Base-by-base conservation (phyloP, 1,140 invertebrate genomes). In the Stegodyphus mimosarum region DNA sequence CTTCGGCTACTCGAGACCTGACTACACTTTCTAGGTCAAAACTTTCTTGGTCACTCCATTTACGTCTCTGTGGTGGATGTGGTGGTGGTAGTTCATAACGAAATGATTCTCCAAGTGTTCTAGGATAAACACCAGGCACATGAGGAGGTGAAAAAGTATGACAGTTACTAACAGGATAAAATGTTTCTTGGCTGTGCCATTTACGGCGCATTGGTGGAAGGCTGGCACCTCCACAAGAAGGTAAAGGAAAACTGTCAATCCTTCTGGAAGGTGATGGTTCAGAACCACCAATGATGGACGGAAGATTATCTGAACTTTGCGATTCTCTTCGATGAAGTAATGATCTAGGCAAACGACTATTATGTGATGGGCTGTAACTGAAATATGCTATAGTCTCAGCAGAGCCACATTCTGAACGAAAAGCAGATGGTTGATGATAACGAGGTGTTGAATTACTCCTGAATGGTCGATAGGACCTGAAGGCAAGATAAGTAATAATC, bases 1-100 rank as follows among this genome's bases (percentile, higher is more conserved):
- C 75, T 69, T 83, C 72, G 13, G 17, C 81, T 17, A 69, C 70
- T 75, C 71, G 71, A 6, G 79, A 81, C 53, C 76, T 15, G 6
- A 74, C 70, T 11, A 87, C 78, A 73, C 73, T 84, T 52, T 84
- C 86, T 7, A 87, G 53, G 50, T 87, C 76, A 75, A 84, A 87
- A 72, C 80, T 87, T 52, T 81, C 86, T 50, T 87, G 86, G 13
- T 87, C 86, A 64, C 86, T 87, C 86, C 86, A 87, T 18, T 87
- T 87, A 11, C 86, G 49, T 48, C 86, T 50, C 7, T 74, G 80
- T 0, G 78, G 71, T 7, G 64, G 55, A 1, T 53, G 66, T 0
- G 75, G 67, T 17, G 52, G 53, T 18, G 60, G 33, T 9, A 73
- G 49, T 49, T 79, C 70, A 49, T 63, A 63, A 5, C n/a, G 69